Evolutionary conservation across 1,140 invertebrate species (phyloP).

Genomic region (Archivesica marissinica): DNA sequence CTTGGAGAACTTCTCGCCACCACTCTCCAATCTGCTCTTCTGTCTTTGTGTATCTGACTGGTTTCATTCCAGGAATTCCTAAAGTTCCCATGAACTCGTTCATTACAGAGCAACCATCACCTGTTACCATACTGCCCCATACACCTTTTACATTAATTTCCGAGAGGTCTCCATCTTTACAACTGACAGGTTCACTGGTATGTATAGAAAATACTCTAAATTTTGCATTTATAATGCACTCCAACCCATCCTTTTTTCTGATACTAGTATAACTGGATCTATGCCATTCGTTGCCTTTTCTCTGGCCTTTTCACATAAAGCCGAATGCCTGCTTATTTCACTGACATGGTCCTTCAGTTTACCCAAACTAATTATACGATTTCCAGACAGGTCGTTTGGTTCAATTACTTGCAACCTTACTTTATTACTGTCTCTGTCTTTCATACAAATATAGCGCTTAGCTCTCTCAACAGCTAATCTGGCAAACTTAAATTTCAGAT

Average conservation of each 20-base stretch:
- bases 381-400: background rate
- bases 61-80: background rate
- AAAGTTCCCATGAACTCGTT: slow-evolving; percentile 17
- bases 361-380: slow-evolving; percentile 1
- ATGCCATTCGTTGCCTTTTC: background rate
- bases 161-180: too few relatives aligned
- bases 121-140: slow-evolving; percentile 33
- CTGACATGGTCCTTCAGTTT: background rate
- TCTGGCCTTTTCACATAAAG: background rate
- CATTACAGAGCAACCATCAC: background rate
- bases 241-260: slow-evolving; percentile 15
- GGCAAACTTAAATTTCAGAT: too few relatives aligned
- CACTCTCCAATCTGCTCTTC: slow-evolving; percentile 17
- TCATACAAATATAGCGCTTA: too few relatives aligned
- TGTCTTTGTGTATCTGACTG: background rate
- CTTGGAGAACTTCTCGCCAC: slow-evolving; percentile 42
- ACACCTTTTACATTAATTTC: slow-evolving; percentile 5
- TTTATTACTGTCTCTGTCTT: too few relatives aligned
- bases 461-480: too few relatives aligned
- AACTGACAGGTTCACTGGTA: background rate
- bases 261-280: background rate
- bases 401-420: too few relatives aligned
- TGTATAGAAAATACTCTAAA: background rate
- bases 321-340: background rate
- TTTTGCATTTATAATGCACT: background rate